Base-by-base conservation (phyloP, 2,888 invertebrate genomes). In the Caenorhabditis auriculariae region DNA sequence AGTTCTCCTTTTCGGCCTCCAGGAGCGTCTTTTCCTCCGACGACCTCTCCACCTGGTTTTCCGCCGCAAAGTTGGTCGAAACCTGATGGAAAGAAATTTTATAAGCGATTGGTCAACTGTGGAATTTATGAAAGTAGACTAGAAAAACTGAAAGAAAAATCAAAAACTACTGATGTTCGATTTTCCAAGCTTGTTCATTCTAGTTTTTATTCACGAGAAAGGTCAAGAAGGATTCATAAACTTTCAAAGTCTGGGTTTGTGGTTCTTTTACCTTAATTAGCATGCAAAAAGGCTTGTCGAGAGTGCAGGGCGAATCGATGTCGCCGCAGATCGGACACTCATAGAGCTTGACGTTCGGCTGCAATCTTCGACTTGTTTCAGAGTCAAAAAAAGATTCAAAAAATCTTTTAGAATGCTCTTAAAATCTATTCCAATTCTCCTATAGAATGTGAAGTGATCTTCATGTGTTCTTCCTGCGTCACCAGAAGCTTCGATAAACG, bases 321-420 rank as follows among this genome's bases (percentile, higher is more conserved):
- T 72, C 73, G 6, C 72, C 69, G 53, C 77, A 77, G 44, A 77
- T 77, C 37, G 77, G 72, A 51, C 77, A 77, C 46, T 76, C 70
- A 55, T 75, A 76, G 23, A 67, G 49, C 17, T 50, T 29, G 9
- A 60, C 59, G 29, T 63, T 38, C 32, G 50, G 51, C 44, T 68
- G 32, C 37, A 55, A 54, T 26, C 4, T 15, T n/a, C n/a, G n/a
- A n/a, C n/a, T n/a, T 7, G 9, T 12, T 41, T 41, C n/a, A 41
- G n/a, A 41, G 7, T 12, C 19, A 19, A 41, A 41, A 7, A 6
- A 41, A 41, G 9, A 12, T 41, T n/a, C n/a, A 6, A n/a, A 41
- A 41, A 41, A n/a, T 19, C 7, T 19, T 41, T 19, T 7, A n/a
- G 9, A n/a, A 41, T 19, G 6, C 7, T 19, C 9, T 6, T 41